These are phyloP conservation scores for Novumbra hubbsi DNA, from an alignment of 2,797 vertebrate genomes.

Conservation along the genomic window DNA sequence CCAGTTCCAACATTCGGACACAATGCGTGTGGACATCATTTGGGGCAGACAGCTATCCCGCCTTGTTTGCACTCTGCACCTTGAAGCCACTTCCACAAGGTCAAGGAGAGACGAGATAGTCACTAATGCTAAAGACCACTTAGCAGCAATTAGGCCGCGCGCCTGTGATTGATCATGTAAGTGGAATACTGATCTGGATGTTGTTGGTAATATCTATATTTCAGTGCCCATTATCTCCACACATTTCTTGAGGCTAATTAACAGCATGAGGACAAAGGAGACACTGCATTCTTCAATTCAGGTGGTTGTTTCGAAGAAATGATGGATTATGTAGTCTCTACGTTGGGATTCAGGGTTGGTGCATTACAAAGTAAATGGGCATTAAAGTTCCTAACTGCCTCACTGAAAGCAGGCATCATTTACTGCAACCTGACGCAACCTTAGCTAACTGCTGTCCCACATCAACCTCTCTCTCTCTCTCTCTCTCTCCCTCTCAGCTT, in stretches of 20 bases:
- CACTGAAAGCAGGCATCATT: neutral
- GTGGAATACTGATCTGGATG: constrained; percentile 4
- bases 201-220: neutral
- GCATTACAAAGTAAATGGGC: neutral
- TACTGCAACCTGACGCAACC: neutral
- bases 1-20: neutral
- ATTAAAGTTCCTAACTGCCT: neutral
- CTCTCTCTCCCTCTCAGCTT: neutral
- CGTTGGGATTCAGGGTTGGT: neutral
- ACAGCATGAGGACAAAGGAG: neutral
- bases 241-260: neutral
- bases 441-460: neutral
- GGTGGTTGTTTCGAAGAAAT: neutral
- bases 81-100: neutral
- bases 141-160: constrained; percentile 2
- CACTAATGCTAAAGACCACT: neutral
- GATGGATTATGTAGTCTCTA: neutral
- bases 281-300: neutral
- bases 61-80: neutral
- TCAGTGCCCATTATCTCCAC: neutral
- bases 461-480: neutral
- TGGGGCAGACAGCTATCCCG: neutral
- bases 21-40: neutral
- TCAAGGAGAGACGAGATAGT: neutral
- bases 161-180: constrained; percentile 9